Conservation (phyloP, 2,113 vertebrate species). For the Oncorhynchus gorbuscha region DNA sequence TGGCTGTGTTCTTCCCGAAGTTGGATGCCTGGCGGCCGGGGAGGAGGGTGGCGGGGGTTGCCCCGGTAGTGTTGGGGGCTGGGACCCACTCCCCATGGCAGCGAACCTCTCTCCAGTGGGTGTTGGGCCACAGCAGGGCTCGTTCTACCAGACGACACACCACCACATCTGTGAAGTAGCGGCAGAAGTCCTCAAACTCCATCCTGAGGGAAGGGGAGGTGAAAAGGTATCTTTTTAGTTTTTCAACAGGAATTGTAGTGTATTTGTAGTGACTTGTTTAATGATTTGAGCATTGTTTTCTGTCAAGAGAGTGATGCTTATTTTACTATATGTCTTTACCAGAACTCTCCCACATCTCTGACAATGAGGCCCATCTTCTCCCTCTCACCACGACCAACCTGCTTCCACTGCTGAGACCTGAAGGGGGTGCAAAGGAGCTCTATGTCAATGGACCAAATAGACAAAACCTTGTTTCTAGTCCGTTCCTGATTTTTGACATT, state of each 20-base stretch:
- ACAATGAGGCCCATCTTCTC: conserved; percentile 77
- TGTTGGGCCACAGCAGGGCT: conserved; percentile 64
- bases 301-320: too few relatives aligned
- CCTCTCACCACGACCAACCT: conserved; percentile 65
- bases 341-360: conserved; percentile 80
- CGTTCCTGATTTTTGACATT: too few relatives aligned
- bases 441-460: too few relatives aligned
- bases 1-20: conserved; percentile 1
- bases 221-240: too few relatives aligned
- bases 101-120: conserved; percentile 72
- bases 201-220: conserved; percentile 65
- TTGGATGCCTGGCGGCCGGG: conserved; percentile 6
- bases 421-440: conserved; percentile 18
- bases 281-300: too few relatives aligned
- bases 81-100: conserved; percentile 68
- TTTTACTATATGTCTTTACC: conserved; percentile 54
- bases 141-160: conserved; percentile 74
- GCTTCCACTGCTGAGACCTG: conserved; percentile 78
- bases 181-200: conserved; percentile 79
- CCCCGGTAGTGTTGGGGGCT: conserved; percentile 17
- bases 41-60: not conserved
- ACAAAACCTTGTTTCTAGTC: too few relatives aligned
- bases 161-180: conserved; percentile 79
- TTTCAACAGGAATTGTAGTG: too few relatives aligned
- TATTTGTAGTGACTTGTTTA: too few relatives aligned